Evolutionary conservation across 2,888 invertebrate genomes (phyloP).

Genomic region (Tribolium freemani): DNA sequence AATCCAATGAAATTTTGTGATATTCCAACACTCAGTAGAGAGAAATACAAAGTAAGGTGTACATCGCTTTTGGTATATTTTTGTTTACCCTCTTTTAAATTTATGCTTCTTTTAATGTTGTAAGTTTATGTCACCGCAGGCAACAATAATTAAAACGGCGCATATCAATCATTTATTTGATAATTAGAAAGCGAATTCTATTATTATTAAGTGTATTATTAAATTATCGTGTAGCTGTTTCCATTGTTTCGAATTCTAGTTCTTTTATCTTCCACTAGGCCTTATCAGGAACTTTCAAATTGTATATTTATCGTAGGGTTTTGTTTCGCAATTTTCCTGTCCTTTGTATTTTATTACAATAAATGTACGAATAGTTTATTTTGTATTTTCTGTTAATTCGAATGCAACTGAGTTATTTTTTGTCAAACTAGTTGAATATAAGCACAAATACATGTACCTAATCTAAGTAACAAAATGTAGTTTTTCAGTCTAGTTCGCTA

Average conservation of each 20-base stretch:
- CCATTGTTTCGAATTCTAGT: constrained; percentile 19
- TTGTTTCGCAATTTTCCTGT: constrained; percentile 12
- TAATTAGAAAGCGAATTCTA: constrained; percentile 28
- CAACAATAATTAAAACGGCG: constrained; percentile 27
- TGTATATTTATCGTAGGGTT: constrained; percentile 16
- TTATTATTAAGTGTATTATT: constrained; percentile 31
- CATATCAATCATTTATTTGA: constrained; percentile 33
- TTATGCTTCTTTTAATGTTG: constrained; percentile 1
- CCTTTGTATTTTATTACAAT: constrained; percentile 15
- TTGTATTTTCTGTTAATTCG: constrained; percentile 18
- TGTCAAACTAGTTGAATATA: constrained; percentile 27
- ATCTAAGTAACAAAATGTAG: constrained; percentile 14
- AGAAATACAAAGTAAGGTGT: background rate
- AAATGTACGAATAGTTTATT: constrained; percentile 24
- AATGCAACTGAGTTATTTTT: constrained; percentile 19
- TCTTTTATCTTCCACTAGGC: constrained; percentile 16
- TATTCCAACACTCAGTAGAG: constrained; percentile 7
- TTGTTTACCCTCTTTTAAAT: constrained; percentile 7
- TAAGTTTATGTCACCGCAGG: constrained; percentile 18
- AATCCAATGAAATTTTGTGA: constrained; percentile 21
- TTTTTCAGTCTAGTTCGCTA: constrained; percentile 29
- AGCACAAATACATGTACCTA: constrained; percentile 34
- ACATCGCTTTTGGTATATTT: constrained; percentile 20
- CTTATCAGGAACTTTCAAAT: background rate
- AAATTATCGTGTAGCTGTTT: constrained; percentile 33